Evolutionary conservation across 2,113 vertebrate genomes (phyloP).

Genomic region (Hemiprocne comata): DNA sequence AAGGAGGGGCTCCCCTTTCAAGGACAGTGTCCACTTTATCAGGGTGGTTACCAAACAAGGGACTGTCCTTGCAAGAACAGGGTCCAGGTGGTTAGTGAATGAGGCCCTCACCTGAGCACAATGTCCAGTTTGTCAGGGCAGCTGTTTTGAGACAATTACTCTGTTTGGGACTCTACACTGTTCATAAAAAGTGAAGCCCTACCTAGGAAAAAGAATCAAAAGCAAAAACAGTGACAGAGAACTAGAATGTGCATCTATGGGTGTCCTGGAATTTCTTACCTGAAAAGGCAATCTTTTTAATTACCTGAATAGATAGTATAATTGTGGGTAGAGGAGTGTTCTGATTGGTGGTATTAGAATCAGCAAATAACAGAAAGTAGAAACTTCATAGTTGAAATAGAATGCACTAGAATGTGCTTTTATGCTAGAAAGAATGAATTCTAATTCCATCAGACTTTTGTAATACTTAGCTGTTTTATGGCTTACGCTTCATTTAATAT

Average conservation of each 20-base stretch:
- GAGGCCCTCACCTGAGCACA: no score
- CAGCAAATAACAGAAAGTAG: not conserved
- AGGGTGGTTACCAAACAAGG: no score
- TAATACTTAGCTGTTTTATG: not conserved
- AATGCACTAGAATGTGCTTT: not conserved
- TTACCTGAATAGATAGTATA: not conserved
- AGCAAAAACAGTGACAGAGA: not conserved
- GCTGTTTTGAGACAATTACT: no score
- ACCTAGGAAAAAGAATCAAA: not conserved
- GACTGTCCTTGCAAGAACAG: no score
- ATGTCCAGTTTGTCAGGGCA: no score
- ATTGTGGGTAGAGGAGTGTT: not conserved
- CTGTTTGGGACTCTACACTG: no score
- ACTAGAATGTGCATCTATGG: not conserved
- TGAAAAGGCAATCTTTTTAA: not conserved
- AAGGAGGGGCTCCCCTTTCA: no score
- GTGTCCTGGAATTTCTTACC: not conserved
- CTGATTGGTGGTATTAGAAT: not conserved
- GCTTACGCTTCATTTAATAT: slow-evolving; percentile 14
- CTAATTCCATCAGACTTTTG: not conserved
- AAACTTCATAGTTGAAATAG: not conserved
- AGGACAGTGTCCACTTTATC: no score
- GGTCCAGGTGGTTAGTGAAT: no score
- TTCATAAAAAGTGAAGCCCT: not conserved
- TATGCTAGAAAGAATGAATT: not conserved